Evolutionary conservation across 2,797 vertebrate genomes (phyloP), one percentile per base, ranked within the genome.

Genomic region (Coregonus sp.): DNA sequence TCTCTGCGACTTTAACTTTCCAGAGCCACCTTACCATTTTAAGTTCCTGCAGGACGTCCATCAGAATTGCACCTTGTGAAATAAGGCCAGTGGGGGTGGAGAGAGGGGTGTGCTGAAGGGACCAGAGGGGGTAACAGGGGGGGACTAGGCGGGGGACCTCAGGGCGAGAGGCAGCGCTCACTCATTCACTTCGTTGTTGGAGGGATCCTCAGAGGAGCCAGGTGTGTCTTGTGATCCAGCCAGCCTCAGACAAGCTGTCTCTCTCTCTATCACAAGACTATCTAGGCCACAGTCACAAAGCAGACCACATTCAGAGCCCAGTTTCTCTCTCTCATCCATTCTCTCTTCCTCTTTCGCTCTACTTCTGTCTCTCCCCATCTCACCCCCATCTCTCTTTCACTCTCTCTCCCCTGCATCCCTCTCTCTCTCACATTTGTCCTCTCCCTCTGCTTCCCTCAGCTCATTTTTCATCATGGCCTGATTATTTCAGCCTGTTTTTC

Each of bases 381-480:
- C 75, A 47, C 9, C 40, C 40, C 40, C 40, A 47, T 68, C 15
- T 20, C 69, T 47, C 35, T 47, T n/a, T 18, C 31, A 16, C 66
- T 35, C 63, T 65, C 73, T 73, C 76, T 80, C 50, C 65, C 69
- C 72, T 25, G 37, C 37, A 40, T 40, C 37, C 37, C 72, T 74
- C 70, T 70, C 7, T 35, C 31, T 73, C 18, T 56, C 67, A 4
- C n/a, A 4, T 29, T 31, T 14, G 9, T 14, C 12, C 80, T 79
- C 80, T 67, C 82, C 80, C 86, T 77, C 56, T 72, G 35, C 66
- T 82, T 89, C 82, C 85, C 92, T 73, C 75, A 75, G 78, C 93
- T 94, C 93, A 89, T 95, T 94, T 92, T 89, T 95, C 92, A 93
- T 83, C 56, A 76, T 94, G 94, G 90, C 94, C 94, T 93, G 89